Evolutionary conservation across 2,888 invertebrate genomes (phyloP).

Genomic region (Eulithis prunata): DNA sequence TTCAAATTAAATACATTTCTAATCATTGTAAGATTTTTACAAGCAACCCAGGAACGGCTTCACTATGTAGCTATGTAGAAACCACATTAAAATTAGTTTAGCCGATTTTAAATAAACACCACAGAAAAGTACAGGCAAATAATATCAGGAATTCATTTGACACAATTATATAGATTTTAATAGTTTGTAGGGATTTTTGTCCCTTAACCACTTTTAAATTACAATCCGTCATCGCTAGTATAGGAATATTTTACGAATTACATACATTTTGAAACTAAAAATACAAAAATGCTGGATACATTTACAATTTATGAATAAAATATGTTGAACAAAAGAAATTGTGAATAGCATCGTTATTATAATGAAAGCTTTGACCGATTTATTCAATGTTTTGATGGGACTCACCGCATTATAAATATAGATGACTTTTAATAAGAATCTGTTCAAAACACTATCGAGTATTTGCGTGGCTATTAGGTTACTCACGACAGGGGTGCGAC

Average conservation of each 20-base stretch:
- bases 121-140: conserved; percentile 3
- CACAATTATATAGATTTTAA: conserved; percentile 5
- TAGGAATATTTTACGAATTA: conserved; percentile 24
- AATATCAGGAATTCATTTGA: conserved; percentile 1
- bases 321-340: no score
- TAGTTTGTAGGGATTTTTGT: conserved; percentile 9
- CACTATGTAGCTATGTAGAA: not conserved
- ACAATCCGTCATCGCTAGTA: conserved; percentile 3
- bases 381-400: no score
- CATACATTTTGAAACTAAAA: conserved; percentile 10
- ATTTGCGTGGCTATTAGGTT: no score
- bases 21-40: conserved; percentile 18
- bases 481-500: no score
- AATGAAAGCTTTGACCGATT: no score
- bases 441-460: no score
- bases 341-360: not conserved
- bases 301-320: not conserved
- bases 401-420: no score
- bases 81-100: not conserved
- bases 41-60: not conserved
- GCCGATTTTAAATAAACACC: not conserved
- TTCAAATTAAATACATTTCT: conserved; percentile 31
- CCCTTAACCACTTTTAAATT: conserved; percentile 4
- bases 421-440: no score
- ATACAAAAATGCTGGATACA: conserved; percentile 18